These are phyloP conservation scores for Fragum fragum DNA, from an alignment of 2,888 invertebrate species.

Conservation along the genomic window DNA sequence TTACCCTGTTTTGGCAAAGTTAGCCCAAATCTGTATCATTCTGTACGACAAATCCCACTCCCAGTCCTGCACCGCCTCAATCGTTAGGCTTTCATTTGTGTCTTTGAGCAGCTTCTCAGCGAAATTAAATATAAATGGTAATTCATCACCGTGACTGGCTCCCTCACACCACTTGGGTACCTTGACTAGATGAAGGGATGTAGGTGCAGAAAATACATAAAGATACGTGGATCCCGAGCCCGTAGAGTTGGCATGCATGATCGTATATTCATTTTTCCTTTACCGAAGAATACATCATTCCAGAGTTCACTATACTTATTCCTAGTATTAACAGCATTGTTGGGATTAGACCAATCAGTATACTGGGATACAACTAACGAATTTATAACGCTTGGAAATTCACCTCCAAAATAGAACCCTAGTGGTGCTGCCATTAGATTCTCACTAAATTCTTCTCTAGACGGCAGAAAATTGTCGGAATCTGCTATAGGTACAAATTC, in stretches of 20 bases:
- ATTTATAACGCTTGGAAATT: constrained; percentile 25
- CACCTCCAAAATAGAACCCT: constrained; percentile 6
- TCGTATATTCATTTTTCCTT: constrained; percentile 40
- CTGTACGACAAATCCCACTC: constrained; percentile 94
- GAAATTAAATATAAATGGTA: constrained; percentile 95
- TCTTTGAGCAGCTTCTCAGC: constrained; percentile 34
- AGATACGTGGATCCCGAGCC: constrained; percentile 44
- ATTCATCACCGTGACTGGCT: constrained; percentile 97
- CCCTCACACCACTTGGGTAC: constrained; percentile 96
- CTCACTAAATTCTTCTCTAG: neutral
- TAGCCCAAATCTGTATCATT: constrained; percentile 98
- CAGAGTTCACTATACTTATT: constrained; percentile 52
- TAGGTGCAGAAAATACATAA: constrained; percentile 88
- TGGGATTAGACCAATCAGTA: constrained; percentile 57
- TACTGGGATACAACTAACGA: constrained; percentile 53
- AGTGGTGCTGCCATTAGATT: neutral
- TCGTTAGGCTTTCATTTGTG: too few relatives aligned
- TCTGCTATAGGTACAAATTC: neutral
- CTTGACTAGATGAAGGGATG: constrained; percentile 90
- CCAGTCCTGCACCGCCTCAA: constrained; percentile 89
- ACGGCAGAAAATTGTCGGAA: neutral
- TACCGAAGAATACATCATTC: constrained; percentile 65
- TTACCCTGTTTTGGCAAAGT: constrained; percentile 98
- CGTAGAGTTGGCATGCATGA: constrained; percentile 40
- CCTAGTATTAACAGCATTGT: constrained; percentile 36